Conservation (phyloP, 2,113 vertebrate genomes). For the Ifrita kowaldi region DNA sequence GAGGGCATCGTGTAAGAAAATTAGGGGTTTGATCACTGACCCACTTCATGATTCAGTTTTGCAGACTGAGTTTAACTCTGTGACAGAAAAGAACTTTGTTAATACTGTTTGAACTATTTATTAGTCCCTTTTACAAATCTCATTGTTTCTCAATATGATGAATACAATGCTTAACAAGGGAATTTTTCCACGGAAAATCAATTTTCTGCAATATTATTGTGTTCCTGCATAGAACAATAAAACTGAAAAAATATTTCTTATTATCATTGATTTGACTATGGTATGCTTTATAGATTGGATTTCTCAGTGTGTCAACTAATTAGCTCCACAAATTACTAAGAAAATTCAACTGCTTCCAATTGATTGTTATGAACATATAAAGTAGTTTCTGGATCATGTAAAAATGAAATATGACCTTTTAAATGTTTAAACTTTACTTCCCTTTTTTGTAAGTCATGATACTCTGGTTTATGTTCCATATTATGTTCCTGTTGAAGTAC, state of each 20-base stretch:
- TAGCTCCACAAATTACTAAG: slow-evolving; percentile 51
- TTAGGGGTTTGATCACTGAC: not conserved
- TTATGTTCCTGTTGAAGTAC: not conserved
- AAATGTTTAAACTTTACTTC: slow-evolving; percentile 19
- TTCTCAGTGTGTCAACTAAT: slow-evolving; percentile 38
- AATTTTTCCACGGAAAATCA: slow-evolving; percentile 32
- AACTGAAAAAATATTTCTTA: slow-evolving; percentile 22
- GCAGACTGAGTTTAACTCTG: not conserved
- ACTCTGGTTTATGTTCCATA: slow-evolving; percentile 1
- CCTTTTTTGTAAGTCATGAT: slow-evolving; percentile 14
- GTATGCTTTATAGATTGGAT: not conserved
- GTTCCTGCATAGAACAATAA: slow-evolving; percentile 3
- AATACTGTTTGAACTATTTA: not conserved
- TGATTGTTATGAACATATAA: slow-evolving; percentile 3
- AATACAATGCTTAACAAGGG: not conserved
- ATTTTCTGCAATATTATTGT: not conserved
- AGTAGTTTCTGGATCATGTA: not conserved
- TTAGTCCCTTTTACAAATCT: not conserved
- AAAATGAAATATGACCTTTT: slow-evolving; percentile 38
- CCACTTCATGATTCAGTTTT: not conserved
- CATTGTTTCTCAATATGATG: not conserved
- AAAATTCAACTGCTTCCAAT: slow-evolving; percentile 17
- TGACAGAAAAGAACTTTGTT: not conserved
- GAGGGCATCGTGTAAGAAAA: not conserved
- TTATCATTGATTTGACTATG: slow-evolving; percentile 36